Evolutionary conservation across 2,888 invertebrate species (phyloP), one percentile per base, ranked within the genome.

Genomic region (Chloroclysta siterata): DNA sequence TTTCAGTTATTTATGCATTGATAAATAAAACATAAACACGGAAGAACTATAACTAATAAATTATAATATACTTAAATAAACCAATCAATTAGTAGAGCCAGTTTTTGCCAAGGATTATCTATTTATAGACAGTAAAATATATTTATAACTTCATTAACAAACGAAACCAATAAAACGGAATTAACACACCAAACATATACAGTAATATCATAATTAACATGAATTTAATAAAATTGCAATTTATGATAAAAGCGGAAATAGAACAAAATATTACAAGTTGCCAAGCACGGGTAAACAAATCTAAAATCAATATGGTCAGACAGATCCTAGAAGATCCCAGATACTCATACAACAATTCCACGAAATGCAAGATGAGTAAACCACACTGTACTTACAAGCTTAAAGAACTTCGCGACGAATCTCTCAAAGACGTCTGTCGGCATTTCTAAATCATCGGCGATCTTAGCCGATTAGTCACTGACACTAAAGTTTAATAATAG

Each of bases 371-470:
- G n/a, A 42, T 51, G 29, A 29, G 29, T 36, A 22, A 42, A 51
- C 15, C 41, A 46, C 60, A 57, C 44, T 53, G 11, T 53, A 88
- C 88, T 88, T 60, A 88, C 89, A 69, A 85, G 71, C 62, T 71
- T 76, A 33, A 80, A 74, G 53, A 87, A 58, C 69, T 78, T 85
- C 17, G 80, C 74, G 65, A 86, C 69, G 69, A 88, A 82, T 72
- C 82, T 85, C 69, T 87, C 88, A 63, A 83, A 78, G 14, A 79
- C 80, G 59, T 83, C 80, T 28, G 88, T 84, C 67, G 88, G 88
- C 88, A 88, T 88, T 47, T 74, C 74, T 71, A 61, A 67, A 70
- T 64, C 69, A 74, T 63, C 57, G 54, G 61, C 73, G 68, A 61
- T 53, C 53, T 57, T 48, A 53, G 42, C 15, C 41, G 47, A 59